Percentiles rank a stretch among this genome's conserved stretches.
Evolutionary conservation across 2,113 vertebrate species (phyloP).

Genomic region (Oplegnathus fasciatus): DNA sequence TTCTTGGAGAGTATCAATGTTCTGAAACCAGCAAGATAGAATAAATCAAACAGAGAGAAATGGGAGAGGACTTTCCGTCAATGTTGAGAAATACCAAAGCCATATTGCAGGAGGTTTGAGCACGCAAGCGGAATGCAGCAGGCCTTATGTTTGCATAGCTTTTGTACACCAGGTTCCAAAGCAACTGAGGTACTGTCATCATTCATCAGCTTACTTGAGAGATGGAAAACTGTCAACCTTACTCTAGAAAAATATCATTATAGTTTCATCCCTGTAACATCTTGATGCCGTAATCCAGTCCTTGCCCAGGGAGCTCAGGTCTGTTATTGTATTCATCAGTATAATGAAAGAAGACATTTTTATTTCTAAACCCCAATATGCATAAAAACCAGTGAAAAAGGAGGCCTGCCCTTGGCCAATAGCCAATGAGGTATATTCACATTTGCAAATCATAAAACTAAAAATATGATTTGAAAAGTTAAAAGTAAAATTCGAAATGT

Average conservation of each 20-base stretch:
- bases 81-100: slow-evolving; percentile 71
- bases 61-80: slow-evolving; percentile 64
- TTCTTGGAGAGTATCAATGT: slow-evolving; percentile 67
- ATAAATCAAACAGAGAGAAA: slow-evolving; percentile 74
- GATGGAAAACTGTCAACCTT: slow-evolving; percentile 56
- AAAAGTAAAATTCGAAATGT: neutral
- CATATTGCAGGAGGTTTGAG: slow-evolving; percentile 60
- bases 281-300: neutral
- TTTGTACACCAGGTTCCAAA: slow-evolving; percentile 54
- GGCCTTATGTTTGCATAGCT: slow-evolving; percentile 55
- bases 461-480: neutral
- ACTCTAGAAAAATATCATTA: slow-evolving; percentile 15
- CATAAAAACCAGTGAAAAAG: slow-evolving; percentile 3
- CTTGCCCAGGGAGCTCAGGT: neutral
- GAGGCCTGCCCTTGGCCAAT: neutral
- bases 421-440: neutral
- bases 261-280: slow-evolving; percentile 19
- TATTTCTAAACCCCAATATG: slow-evolving; percentile 20
- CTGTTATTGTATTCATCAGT: slow-evolving; percentile 32
- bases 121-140: slow-evolving; percentile 56
- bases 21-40: slow-evolving; percentile 66
- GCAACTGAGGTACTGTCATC: slow-evolving; percentile 49
- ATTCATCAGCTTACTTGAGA: slow-evolving; percentile 48
- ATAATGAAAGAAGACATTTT: slow-evolving; percentile 30
- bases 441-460: neutral